These are phyloP conservation scores for Tichodroma muraria DNA, from an alignment of 2,113 vertebrate species.

Conservation along the genomic window DNA sequence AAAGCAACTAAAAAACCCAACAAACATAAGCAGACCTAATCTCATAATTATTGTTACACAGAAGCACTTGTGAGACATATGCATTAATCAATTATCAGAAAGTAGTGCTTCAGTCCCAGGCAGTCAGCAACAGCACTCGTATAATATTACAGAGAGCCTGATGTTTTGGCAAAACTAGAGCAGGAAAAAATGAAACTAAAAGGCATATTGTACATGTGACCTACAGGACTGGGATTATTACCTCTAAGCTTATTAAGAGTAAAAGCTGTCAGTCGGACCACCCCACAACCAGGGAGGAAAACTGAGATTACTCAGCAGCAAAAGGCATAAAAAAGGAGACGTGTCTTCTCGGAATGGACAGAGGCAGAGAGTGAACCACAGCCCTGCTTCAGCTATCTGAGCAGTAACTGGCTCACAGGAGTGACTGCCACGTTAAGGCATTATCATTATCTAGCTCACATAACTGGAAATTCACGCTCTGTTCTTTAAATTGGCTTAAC, in stretches of 20 bases:
- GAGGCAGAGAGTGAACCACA: constrained; percentile 20
- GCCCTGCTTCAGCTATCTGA: constrained; percentile 17
- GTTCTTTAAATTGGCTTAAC: constrained; percentile 67
- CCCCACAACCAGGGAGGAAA: constrained; percentile 13
- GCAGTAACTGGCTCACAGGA: constrained; percentile 44
- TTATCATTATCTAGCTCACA: constrained; percentile 63
- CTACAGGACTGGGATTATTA: constrained; percentile 58
- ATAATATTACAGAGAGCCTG: not conserved
- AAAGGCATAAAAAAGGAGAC: constrained; percentile 34
- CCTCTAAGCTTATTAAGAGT: constrained; percentile 59
- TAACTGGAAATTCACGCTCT: constrained; percentile 70
- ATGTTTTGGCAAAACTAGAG: constrained; percentile 11
- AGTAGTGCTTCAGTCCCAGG: not conserved
- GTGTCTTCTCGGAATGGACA: not conserved
- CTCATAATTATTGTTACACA: not conserved
- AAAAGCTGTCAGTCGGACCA: constrained; percentile 52
- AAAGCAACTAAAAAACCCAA: not conserved
- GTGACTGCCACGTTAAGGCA: constrained; percentile 53
- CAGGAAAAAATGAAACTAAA: constrained; percentile 40
- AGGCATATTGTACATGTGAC: constrained; percentile 27
- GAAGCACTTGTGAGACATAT: not conserved
- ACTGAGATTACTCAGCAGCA: constrained; percentile 46
- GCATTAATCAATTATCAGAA: not conserved
- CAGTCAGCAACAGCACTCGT: not conserved
- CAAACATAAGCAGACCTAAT: not conserved